Base-by-base conservation (phyloP, 2,797 vertebrate species). In the Enoplosus armatus region DNA sequence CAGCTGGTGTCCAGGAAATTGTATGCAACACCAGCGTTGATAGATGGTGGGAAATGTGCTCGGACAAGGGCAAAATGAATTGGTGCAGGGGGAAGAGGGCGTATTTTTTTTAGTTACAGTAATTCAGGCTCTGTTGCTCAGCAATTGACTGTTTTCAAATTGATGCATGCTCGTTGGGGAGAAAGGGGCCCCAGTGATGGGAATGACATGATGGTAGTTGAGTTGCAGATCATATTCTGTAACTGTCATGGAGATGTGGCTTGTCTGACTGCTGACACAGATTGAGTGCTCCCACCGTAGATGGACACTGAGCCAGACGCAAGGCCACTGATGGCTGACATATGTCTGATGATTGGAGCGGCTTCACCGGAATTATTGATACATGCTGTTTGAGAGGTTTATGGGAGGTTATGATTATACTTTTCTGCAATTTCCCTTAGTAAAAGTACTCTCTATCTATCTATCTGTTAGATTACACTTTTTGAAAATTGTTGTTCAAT, bases 201-300 rank as follows among this genome's bases (percentile, higher is more conserved):
- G 88, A 67, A 67, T 89, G 92, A 90, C 91, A 85, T 87, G 90
- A 84, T 62, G 84, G 83, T 89, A 79, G 93, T 92, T 93, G 92
- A 91, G 90, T 91, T 93, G 93, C 92, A 88, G 90, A 92, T 94
- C 88, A 91, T 93, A 94, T 93, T 93, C 91, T 80, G 84, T 69
- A 79, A 87, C 89, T 93, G 90, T 93, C 94, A 92, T 75, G 60
- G 85, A 80, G 86, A 84, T 77, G 86, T 60, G 39, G 82, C 90
- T 87, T 71, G 93, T 95, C 92, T 89, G 83, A 83, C 66, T 72
- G 77, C 85, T 93, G 95, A 94, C 94, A 95, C 86, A 93, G 93
- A 96, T 94, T 91, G 94, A 95, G 91, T 83, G 90, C 83, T 91
- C 88, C 86, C 89, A 84, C 53, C 47, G 59, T 76, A 77, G 90